Base-by-base conservation (phyloP, 1,140 invertebrate species). In the Bombus sibiricus region DNA sequence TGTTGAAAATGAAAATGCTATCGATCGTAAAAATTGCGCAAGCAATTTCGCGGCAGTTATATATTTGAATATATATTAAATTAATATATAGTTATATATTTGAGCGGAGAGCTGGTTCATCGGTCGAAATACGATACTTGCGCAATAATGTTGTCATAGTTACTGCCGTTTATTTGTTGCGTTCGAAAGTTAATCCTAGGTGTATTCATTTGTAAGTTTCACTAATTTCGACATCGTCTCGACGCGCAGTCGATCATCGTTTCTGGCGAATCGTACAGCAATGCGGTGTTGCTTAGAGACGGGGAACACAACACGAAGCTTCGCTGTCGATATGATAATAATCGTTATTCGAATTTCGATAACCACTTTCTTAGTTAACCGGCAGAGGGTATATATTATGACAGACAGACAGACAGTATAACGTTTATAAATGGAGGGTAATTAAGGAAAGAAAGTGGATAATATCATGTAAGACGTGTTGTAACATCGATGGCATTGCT, bases 211-310 rank as follows among this genome's bases (percentile, higher is more conserved):
- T 18, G 43, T 9, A 37, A 34, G n/a, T 47, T 47, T 76, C 37
- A 76, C 43, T 64, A 47, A 53, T 86, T 77, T 79, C 59, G 79
- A 75, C 68, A 76, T 89, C 76, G 79, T 64, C 53, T 62, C n/a
- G 41, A 41, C 37, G 64, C 39, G 39, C 47, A 74, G 72, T 87
- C 77, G 88, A 90, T 89, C 77, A 83, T 90, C 81, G 64, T 62
- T 59, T 81, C 81, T 68, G 43, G 34, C 75, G 34, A 78, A 81
- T 76, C 88, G 66, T 79, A 88, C 81, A 85, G 89, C 86, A 86
- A 88, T 90, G 89, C 83, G 72, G 75, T 83, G 89, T 91, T 91
- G 89, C 89, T 86, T 91, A 64, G 89, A 71, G 77, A 91, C 89
- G 53, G 43, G 6, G n/a, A 57, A 69, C 89, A 90, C 68, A 90